Evolutionary conservation across 2,888 invertebrate species (phyloP).

Genomic region (Anoplius nigerrimus): DNA sequence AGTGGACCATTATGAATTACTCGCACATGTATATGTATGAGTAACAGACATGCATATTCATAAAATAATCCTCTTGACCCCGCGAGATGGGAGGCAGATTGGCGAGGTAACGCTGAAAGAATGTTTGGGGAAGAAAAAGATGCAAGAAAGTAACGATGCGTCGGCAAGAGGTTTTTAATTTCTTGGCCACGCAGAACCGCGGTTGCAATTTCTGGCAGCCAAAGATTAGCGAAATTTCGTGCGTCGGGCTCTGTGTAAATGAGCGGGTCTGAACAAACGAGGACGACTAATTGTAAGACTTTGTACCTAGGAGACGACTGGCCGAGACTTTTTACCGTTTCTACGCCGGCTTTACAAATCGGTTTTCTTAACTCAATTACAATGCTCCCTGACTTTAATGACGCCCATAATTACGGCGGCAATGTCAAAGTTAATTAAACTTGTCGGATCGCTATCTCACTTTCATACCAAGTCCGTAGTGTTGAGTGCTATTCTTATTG

Average conservation of each 20-base stretch:
- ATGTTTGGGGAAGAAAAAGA: slow-evolving; percentile 15
- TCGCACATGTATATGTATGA: slow-evolving; percentile 58
- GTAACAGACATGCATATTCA: slow-evolving; percentile 55
- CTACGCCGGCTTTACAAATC: slow-evolving; percentile 45
- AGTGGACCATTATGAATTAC: slow-evolving; percentile 59
- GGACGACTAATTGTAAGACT: not conserved
- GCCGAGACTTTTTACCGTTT: slow-evolving; percentile 43
- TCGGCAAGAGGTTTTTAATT: slow-evolving; percentile 23
- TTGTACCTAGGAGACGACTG: not conserved
- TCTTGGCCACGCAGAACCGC: slow-evolving; percentile 11
- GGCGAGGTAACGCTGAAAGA: slow-evolving; percentile 33
- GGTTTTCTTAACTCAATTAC: slow-evolving; percentile 61
- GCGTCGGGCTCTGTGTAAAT: too few relatives aligned
- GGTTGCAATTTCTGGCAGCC: not conserved
- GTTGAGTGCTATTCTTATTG: too few relatives aligned
- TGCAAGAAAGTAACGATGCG: slow-evolving; percentile 30
- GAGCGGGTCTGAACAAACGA: not conserved
- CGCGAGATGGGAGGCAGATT: slow-evolving; percentile 55
- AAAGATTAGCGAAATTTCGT: not conserved
- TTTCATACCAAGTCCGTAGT: slow-evolving; percentile 44
- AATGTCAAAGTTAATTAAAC: slow-evolving; percentile 62
- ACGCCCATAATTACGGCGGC: slow-evolving; percentile 56
- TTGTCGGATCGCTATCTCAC: slow-evolving; percentile 59
- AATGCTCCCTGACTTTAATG: slow-evolving; percentile 54
- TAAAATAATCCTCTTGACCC: slow-evolving; percentile 59